A percentile compares a stretch with the other conserved stretches of the same genome.
Conservation (phyloP, 2,113 vertebrate species). For the Channa argus region DNA sequence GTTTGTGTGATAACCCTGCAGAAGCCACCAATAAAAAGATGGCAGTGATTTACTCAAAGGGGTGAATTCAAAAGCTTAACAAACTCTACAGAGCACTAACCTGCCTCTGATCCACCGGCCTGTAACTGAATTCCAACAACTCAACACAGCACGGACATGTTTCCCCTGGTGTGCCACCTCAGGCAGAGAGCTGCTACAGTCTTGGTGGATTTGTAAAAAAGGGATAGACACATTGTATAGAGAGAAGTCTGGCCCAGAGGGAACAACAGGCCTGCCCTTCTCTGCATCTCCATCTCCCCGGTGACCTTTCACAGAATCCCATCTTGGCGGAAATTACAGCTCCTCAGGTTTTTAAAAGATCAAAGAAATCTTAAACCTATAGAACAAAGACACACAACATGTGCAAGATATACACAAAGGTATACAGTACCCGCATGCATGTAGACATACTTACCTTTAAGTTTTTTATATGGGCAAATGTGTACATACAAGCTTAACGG, state of each 20-base stretch:
- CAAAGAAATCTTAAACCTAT: conserved; percentile 43
- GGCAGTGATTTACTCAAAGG: no score
- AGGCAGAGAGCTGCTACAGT: conserved; percentile 29
- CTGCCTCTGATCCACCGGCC: conserved; percentile 44
- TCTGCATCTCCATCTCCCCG: conserved; percentile 73
- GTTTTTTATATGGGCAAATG: neutral
- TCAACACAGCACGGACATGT: conserved; percentile 37
- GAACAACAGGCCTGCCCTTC: conserved; percentile 40
- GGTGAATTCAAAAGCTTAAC: conserved; percentile 27
- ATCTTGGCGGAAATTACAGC: conserved; percentile 70
- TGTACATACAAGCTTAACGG: neutral
- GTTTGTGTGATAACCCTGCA: no score
- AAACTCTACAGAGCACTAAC: conserved; percentile 24
- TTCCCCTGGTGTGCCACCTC: conserved; percentile 49
- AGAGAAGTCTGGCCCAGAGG: conserved; percentile 67
- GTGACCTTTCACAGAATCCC: conserved; percentile 83
- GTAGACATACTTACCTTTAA: neutral
- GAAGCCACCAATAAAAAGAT: no score
- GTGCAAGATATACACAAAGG: neutral
- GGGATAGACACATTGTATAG: conserved; percentile 44
- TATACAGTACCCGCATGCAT: conserved; percentile 24
- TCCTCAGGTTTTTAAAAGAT: conserved; percentile 74
- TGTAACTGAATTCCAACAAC: conserved; percentile 55
- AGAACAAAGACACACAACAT: conserved; percentile 24
- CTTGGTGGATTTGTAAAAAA: conserved; percentile 67